Evolutionary conservation across 2,888 invertebrate genomes (phyloP).

Genomic region (Branchipolynoe longqiensis): DNA sequence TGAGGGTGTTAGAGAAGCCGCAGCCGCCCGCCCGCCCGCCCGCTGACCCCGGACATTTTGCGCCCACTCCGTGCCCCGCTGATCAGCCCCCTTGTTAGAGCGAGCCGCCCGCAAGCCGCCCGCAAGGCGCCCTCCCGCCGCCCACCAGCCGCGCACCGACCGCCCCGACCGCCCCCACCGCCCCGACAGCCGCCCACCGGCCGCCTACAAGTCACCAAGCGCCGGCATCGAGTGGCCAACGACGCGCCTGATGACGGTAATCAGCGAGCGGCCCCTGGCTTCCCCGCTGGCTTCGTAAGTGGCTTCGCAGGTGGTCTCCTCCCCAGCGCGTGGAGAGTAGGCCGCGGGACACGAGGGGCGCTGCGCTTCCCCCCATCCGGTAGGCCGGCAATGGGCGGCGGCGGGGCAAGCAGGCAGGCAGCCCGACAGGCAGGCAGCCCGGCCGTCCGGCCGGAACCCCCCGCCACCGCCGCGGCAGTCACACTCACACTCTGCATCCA

Average conservation of each 20-base stretch:
- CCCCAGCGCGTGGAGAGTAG: not conserved
- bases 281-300: not conserved
- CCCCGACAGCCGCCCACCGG: not conserved
- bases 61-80: not conserved
- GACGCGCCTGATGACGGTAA: constrained; percentile 43
- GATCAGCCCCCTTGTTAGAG: constrained; percentile 31
- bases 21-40: no score
- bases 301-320: constrained; percentile 5
- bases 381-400: not conserved
- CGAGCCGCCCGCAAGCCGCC: not conserved
- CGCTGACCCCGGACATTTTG: no score
- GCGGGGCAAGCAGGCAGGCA: not conserved
- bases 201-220: not conserved
- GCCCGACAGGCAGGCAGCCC: not conserved
- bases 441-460: no score
- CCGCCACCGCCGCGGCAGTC: no score
- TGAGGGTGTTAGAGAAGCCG: no score
- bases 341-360: not conserved
- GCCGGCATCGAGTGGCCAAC: not conserved
- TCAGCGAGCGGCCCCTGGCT: constrained; percentile 19
- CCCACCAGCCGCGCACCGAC: not conserved
- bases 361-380: no score
- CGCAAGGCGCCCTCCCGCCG: not conserved
- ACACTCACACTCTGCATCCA: no score
- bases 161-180: no score